Evolutionary conservation across 2,888 invertebrate genomes (phyloP).

Genomic region (Ommatoiulus sabulosus): DNA sequence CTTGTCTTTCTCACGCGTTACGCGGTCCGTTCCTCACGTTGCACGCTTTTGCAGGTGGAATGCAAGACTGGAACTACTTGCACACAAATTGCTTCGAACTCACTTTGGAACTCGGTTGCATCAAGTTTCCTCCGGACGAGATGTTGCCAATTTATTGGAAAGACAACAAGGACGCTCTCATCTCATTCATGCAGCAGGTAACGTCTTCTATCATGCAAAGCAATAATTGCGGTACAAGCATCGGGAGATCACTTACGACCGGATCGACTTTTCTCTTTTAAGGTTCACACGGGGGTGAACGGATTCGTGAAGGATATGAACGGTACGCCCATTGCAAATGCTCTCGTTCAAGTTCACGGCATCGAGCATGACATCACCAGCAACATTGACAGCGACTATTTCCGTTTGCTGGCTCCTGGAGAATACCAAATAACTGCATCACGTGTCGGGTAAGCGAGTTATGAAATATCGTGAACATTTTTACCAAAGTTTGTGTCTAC

Average conservation of each 20-base stretch:
- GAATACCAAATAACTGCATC: conserved; percentile 82
- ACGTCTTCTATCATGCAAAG: conserved; percentile 58
- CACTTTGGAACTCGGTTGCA: conserved; percentile 94
- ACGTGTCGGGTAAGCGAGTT: conserved; percentile 77
- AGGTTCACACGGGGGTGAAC: conserved; percentile 87
- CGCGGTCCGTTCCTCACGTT: not conserved
- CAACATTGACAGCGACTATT: conserved; percentile 87
- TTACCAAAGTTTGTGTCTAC: too few relatives aligned
- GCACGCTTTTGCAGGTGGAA: conserved; percentile 78
- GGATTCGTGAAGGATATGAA: conserved; percentile 88
- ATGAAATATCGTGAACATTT: too few relatives aligned
- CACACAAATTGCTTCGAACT: conserved; percentile 93
- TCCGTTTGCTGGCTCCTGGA: conserved; percentile 85
- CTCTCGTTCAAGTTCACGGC: conserved; percentile 80
- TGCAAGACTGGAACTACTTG: conserved; percentile 99
- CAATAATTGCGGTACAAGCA: conserved; percentile 8
- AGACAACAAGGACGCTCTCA: conserved; percentile 86
- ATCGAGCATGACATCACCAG: conserved; percentile 79
- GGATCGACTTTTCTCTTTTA: conserved; percentile 63
- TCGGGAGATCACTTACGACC: not conserved
- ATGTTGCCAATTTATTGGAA: conserved; percentile 86
- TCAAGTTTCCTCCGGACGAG: conserved; percentile 84
- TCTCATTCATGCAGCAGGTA: conserved; percentile 89
- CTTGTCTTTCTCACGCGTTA: not conserved
- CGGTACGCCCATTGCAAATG: conserved; percentile 78